Conservation (phyloP, 2,113 vertebrate genomes). For the Origma solitaria region DNA sequence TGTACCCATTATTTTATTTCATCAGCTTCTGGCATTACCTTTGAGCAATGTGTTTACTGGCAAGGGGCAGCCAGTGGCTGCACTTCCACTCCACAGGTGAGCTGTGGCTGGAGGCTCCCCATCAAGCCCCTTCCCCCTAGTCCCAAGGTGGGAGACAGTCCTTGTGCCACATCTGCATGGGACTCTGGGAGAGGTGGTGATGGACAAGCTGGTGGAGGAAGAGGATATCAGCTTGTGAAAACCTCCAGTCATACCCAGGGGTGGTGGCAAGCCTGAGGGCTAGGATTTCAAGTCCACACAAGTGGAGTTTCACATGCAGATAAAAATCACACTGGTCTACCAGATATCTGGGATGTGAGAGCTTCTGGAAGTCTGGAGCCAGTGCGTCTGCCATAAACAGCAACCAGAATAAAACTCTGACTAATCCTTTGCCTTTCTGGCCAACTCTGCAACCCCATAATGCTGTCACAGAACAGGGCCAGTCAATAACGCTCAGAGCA, state of each 20-base stretch:
- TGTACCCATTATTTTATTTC: not conserved
- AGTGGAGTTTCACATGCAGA: not conserved
- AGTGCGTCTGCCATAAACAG: not conserved
- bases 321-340: not conserved
- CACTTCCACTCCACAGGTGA: not conserved
- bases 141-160: not conserved
- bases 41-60: not conserved
- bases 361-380: not conserved
- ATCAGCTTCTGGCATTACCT: not conserved
- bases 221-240: not conserved
- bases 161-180: not conserved
- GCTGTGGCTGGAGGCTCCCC: not conserved
- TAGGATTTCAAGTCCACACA: not conserved
- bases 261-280: not conserved
- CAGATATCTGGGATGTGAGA: not conserved
- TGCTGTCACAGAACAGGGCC: not conserved
- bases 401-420: not conserved
- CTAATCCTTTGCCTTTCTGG: not conserved
- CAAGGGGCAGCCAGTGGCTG: not conserved
- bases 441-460: not conserved
- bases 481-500: not conserved
- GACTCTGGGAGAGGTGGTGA: not conserved
- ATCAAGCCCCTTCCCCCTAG: not conserved
- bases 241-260: not conserved
- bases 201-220: not conserved